Evolutionary conservation across 2,797 vertebrate genomes (phyloP).

Genomic region (Remorina albescens): DNA sequence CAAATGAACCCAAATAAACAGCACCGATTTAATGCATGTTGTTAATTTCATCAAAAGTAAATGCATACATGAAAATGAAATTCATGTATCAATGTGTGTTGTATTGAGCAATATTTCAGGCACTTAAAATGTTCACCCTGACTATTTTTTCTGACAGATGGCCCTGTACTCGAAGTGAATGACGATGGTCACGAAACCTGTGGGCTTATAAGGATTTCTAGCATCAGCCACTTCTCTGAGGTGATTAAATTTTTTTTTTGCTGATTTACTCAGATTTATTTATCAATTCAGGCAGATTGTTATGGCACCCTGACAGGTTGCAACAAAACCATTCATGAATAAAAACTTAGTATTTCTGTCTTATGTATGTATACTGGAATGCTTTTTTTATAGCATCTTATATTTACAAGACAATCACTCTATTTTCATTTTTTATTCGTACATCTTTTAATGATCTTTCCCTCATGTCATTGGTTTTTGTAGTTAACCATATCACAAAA

Average conservation of each 20-base stretch:
- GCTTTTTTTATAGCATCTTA: too few species aligned
- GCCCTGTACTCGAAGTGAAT: slow-evolving; percentile 14
- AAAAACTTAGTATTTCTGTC: background rate
- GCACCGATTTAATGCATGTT: too few species aligned
- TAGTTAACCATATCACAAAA: background rate
- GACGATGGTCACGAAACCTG: background rate
- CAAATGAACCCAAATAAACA: too few species aligned
- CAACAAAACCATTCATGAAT: background rate
- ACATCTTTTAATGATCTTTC: background rate
- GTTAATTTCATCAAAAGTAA: too few species aligned
- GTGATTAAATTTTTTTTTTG: slow-evolving; percentile 2
- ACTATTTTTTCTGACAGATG: slow-evolving; percentile 45
- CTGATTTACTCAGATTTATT: slow-evolving; percentile 4
- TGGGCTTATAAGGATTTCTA: background rate
- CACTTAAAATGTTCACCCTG: background rate
- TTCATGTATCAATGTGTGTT: too few species aligned
- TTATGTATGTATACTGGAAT: slow-evolving; percentile 9
- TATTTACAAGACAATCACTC: background rate
- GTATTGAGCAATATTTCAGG: too few species aligned
- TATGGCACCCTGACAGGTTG: background rate
- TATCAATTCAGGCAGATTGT: background rate
- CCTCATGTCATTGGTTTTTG: background rate
- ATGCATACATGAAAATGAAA: too few species aligned
- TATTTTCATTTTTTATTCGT: too few species aligned
- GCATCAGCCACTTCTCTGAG: background rate